Conservation (phyloP, 2,113 vertebrate genomes). For the Capreolus pygargus region DNA sequence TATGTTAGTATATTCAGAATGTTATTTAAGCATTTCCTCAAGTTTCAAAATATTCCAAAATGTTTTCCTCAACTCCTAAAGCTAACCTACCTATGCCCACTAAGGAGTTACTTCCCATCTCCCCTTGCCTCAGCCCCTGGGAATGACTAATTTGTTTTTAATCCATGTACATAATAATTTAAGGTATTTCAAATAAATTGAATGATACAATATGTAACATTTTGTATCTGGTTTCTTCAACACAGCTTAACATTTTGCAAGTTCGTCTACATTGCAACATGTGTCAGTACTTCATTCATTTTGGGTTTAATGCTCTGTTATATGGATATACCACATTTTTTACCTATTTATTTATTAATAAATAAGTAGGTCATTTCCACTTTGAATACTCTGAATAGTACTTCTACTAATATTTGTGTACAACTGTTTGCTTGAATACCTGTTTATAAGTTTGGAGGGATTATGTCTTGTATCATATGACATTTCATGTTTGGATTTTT, state of each 20-base stretch:
- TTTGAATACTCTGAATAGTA: not conserved
- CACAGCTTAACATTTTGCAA: not conserved
- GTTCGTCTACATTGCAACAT: not conserved
- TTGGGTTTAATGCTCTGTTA: not conserved
- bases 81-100: not conserved
- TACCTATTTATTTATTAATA: not conserved
- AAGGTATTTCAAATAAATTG: not conserved
- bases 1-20: not conserved
- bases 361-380: not conserved
- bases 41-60: not conserved
- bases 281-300: not conserved
- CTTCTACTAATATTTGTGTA: not conserved
- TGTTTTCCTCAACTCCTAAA: not conserved
- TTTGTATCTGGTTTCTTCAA: not conserved
- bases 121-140: not conserved
- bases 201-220: not conserved
- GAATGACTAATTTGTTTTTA: not conserved
- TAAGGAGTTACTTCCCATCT: not conserved
- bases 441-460: not conserved
- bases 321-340: not conserved
- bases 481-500: not conserved
- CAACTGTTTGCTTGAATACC: not conserved
- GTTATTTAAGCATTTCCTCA: not conserved
- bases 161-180: not conserved
- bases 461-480: not conserved